Percentiles rank a stretch among this genome's conserved stretches.
phyloP scores from a whole-genome alignment of 2,113 vertebrate species.

The Morphnarchus princeps region DNA sequence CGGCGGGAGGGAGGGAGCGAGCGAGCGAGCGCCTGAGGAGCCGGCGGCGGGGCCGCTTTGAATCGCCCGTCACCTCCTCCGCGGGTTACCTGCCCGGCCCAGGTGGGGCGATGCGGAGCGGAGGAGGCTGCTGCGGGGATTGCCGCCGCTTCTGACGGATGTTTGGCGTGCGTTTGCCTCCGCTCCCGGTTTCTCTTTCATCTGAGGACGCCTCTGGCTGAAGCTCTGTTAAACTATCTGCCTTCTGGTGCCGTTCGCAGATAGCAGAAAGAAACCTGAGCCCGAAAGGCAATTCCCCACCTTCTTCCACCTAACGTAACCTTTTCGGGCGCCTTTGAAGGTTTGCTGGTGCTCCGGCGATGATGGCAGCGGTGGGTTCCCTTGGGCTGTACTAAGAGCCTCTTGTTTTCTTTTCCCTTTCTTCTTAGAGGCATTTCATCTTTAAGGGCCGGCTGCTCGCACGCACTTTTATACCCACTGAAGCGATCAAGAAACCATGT shows the following conservation, averaged over 20 bases:
- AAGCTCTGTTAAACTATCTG: constrained; percentile 7
- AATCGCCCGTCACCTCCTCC: neutral
- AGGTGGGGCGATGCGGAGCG: constrained; percentile 57
- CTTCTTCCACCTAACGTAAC: constrained; percentile 43
- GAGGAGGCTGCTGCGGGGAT: constrained; percentile 41
- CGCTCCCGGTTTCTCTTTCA: constrained; percentile 49
- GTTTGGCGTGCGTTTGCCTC: constrained; percentile 30
- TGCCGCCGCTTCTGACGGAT: constrained; percentile 42
- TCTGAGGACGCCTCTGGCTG: constrained; percentile 41
- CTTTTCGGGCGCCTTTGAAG: constrained; percentile 6
- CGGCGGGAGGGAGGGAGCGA: neutral
- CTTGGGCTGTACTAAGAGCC: constrained; percentile 54
- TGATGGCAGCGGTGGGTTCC: constrained; percentile 41
- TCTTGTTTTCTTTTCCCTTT: constrained; percentile 5
- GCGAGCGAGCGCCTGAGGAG: neutral
- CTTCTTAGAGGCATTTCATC: constrained; percentile 43
- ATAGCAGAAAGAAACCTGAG: constrained; percentile 33
- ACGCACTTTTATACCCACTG: neutral
- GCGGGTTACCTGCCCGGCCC: constrained; percentile 57
- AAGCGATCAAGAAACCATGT: constrained; percentile 66
- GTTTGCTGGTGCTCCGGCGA: neutral
- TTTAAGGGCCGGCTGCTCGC: neutral
- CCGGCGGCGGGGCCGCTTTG: neutral
- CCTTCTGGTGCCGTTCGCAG: constrained; percentile 2
- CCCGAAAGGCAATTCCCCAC: constrained; percentile 42